Evolutionary conservation across 2,797 vertebrate genomes (phyloP), one percentile per base, ranked within the genome.

Genomic region (Hapalemur alaotrensis): DNA sequence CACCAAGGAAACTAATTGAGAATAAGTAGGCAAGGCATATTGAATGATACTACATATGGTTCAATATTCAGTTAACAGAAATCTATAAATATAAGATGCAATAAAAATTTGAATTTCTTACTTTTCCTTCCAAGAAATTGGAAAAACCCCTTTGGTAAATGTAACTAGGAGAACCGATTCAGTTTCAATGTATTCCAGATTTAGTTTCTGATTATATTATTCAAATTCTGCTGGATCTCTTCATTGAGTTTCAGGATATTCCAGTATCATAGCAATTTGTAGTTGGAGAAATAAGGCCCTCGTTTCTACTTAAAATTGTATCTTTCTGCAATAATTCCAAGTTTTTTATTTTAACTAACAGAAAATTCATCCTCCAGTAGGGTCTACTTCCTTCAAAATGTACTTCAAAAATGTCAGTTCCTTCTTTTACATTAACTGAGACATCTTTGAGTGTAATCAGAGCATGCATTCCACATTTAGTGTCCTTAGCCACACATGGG

Each of bases 301-400:
- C 25, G 30, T 90, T 85, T 50, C 52, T 88, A 87, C 43, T 90
- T 87, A 72, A 73, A 70, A 63, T 70, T 35, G n/a, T 52, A 73
- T 38, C 22, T 85, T 89, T 95, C 43, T 90, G 2, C 7, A 80
- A 32, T 75, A 97, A 93, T 76, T 95, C 14, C 1, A 69, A 54
- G 50, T 63, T 95, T 95, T 96, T 85, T 28, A 72, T 35, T 95
- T 90, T 72, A 85, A 52, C 14, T 72, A 86, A 89, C 13, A 57
- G n/a, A 96, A 4, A 82, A 18, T 67, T 88, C 9, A 82, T 73
- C 18, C 63, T 76, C n/a, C 5, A 87, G 11, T 54, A 20, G 82
- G 4, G 9, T 79, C 18, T 89, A 7, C n/a, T 81, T 61, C 89
- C 23, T 54, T 23, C 67, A 73, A 91, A 89, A 73, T 50, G 28